Evolutionary conservation across 64 coral and sea anemone species (phyloP), one percentile per base, ranked within the genome.

Genomic region (Anthopleura sola): DNA sequence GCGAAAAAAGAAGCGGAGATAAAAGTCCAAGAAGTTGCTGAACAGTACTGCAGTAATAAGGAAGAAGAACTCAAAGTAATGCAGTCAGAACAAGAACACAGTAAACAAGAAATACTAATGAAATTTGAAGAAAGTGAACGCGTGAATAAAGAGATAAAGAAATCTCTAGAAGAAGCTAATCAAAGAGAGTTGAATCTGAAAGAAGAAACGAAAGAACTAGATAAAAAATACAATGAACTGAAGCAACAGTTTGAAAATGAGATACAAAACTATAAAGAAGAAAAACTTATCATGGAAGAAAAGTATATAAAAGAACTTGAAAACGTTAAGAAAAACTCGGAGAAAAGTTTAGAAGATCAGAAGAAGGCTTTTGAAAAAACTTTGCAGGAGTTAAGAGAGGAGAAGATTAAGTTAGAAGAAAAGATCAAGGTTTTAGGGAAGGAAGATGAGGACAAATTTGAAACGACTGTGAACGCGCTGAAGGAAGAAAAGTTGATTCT

Each of bases 31-130:
- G 90, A 86, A 39, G 83, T 96, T n/a, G 90, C 88, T 20, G 85
- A 80, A 23, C 66, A 28, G 15, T 87, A 89, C 21, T 90, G 75
- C 40, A 50, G 62, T 49, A 86, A 80, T 26, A 86, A 86, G 20
- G 90, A 94, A 49, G 87, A 98, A 78, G 92, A 99, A 68, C 77
- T 91, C 0, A 94, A 94, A 68, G 62, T 99, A 1, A 77, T 94
- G 26, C 83, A 92, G 48, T 94, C 90, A 19, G 87, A 94, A 20
- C 94, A 92, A 28, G 93, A 95, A 51, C 78, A 88, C 20, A 51
- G 34, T 37, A 78, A 71, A 15, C 80, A 92, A 87, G 94, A 92
- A 48, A 36, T 92, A 8, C 44, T 89, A 69, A 79, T 21, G 28
- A 86, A 96, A 83, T 89, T 64, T 47, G 85, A 83, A 32, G 87